Evolutionary conservation across 2,888 invertebrate species (phyloP).

Genomic region (Cabera pusaria): DNA sequence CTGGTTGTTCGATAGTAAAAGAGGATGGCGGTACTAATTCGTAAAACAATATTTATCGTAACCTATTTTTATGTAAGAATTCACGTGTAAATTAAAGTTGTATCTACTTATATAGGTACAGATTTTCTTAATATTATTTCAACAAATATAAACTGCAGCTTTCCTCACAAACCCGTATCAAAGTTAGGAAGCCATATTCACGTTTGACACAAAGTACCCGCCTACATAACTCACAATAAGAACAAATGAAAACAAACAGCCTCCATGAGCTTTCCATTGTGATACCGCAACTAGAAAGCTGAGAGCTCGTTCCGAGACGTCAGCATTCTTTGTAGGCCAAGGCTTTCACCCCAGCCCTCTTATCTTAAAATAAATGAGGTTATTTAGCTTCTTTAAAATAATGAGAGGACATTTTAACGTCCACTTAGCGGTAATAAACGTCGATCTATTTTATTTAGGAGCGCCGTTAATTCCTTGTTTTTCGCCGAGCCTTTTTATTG

Average conservation of each 20-base stretch:
- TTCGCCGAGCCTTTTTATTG: not conserved
- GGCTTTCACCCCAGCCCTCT: conserved; percentile 15
- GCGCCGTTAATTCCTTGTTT: conserved; percentile 1
- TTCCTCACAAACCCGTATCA: too few relatives aligned
- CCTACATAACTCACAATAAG: conserved; percentile 17
- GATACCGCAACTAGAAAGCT: conserved; percentile 15
- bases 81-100: too few relatives aligned
- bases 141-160: too few relatives aligned
- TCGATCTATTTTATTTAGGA: conserved; percentile 14
- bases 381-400: conserved; percentile 23
- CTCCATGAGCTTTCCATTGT: conserved; percentile 21
- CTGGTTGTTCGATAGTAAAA: too few relatives aligned
- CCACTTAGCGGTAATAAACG: conserved; percentile 15
- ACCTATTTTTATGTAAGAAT: too few relatives aligned
- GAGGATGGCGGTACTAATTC: too few relatives aligned
- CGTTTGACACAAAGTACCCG: conserved; percentile 3
- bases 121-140: too few relatives aligned
- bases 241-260: conserved; percentile 24
- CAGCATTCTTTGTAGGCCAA: conserved; percentile 31
- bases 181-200: conserved; percentile 1
- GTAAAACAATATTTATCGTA: too few relatives aligned
- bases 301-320: conserved; percentile 21
- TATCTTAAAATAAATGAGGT: conserved; percentile 20
- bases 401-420: conserved; percentile 13
- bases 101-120: too few relatives aligned